A percentile compares a stretch with the other conserved stretches of the same genome.
Evolutionary conservation across 2,888 invertebrate species (phyloP).

Genomic region (Meiosimyza platycephala): DNA sequence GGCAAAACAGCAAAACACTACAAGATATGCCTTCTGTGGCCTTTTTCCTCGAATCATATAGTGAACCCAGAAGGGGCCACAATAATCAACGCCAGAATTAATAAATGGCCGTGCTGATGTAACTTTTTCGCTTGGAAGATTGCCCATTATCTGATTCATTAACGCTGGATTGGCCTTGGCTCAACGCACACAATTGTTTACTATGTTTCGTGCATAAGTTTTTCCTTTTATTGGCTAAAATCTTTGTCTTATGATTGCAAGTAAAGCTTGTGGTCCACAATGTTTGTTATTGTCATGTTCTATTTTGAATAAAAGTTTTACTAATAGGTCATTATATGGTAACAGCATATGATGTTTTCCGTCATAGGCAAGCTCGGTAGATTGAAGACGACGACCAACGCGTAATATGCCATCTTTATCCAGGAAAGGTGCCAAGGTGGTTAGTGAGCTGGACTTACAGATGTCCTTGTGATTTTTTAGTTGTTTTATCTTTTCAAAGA

Average conservation of each 20-base stretch:
- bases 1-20: neutral
- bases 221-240: constrained; percentile 49
- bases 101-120: constrained; percentile 35
- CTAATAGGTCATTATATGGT: constrained; percentile 41
- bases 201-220: constrained; percentile 37
- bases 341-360: constrained; percentile 33
- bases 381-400: neutral
- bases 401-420: neutral
- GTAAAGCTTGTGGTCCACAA: constrained; percentile 29
- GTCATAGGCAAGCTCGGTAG: neutral
- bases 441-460: too few species aligned
- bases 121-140: constrained; percentile 26
- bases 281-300: constrained; percentile 23
- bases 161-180: constrained; percentile 36
- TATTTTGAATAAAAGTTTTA: constrained; percentile 23
- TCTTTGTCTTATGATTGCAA: constrained; percentile 29
- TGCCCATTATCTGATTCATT: constrained; percentile 45
- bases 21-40: constrained; percentile 37
- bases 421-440: neutral
- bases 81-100: constrained; percentile 41
- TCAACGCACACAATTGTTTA: constrained; percentile 43
- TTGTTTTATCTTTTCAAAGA: too few species aligned
- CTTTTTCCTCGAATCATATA: constrained; percentile 33
- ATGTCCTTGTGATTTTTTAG: too few species aligned
- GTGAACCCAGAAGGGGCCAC: constrained; percentile 38